phyloP scores from a whole-genome alignment of 2,113 vertebrate genomes.

The Barbus barbus region DNA sequence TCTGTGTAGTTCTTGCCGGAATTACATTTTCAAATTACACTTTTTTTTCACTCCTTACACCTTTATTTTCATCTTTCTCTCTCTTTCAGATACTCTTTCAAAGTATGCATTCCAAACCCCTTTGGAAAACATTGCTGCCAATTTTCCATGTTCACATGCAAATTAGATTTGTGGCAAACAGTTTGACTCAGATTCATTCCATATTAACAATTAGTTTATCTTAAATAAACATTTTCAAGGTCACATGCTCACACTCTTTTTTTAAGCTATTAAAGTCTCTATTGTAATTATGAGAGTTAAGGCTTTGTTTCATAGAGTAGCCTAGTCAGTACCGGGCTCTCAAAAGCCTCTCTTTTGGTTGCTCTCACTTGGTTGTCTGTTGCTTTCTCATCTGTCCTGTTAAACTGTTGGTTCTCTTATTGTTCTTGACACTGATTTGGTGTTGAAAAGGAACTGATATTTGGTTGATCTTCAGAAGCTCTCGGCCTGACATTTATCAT shows the following conservation, averaged over 20 bases:
- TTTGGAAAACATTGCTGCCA: neutral
- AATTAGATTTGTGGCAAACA: neutral
- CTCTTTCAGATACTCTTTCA: neutral
- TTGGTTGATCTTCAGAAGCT: conserved; percentile 68
- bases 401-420: conserved; percentile 18
- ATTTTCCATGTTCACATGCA: neutral
- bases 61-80: neutral
- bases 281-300: neutral
- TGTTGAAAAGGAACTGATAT: conserved; percentile 60
- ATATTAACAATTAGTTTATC: neutral
- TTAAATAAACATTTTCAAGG: neutral
- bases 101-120: neutral
- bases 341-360: neutral
- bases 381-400: neutral
- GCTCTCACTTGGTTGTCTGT: neutral
- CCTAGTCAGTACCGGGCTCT: neutral
- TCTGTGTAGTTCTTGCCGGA: neutral
- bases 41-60: neutral
- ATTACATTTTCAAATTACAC: neutral
- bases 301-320: neutral
- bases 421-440: conserved; percentile 54
- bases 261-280: neutral
- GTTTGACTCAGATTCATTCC: neutral
- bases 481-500: conserved; percentile 71
- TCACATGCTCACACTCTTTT: no score